Conservation (phyloP, 2,888 invertebrate genomes). For the Hydrotaea diabolus region DNA sequence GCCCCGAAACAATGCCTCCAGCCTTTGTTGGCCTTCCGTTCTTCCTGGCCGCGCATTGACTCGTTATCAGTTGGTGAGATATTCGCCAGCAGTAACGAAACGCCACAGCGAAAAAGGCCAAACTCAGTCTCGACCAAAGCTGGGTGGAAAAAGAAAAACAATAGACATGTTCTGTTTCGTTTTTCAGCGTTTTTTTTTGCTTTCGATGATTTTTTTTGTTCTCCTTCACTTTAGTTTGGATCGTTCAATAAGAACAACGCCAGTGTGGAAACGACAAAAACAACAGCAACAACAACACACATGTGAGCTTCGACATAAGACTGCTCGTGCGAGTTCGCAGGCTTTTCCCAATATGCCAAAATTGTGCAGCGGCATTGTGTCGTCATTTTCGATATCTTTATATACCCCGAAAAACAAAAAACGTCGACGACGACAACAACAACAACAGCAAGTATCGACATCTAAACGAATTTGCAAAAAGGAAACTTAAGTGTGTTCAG, state of each 20-base stretch:
- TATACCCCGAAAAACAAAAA: constrained; percentile 69
- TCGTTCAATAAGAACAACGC: constrained; percentile 33
- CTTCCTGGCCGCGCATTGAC: constrained; percentile 29
- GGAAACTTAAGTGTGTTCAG: constrained; percentile 76
- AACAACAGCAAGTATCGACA: constrained; percentile 36
- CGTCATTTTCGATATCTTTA: constrained; percentile 80
- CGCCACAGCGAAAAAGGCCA: background rate
- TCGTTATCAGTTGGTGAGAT: constrained; percentile 63
- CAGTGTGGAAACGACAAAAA: constrained; percentile 17
- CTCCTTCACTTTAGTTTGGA: constrained; percentile 37
- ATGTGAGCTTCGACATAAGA: constrained; percentile 20
- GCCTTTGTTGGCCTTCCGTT: constrained; percentile 23
- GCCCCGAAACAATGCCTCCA: background rate
- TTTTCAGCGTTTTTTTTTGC: constrained; percentile 3
- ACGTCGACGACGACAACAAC: too few species aligned
- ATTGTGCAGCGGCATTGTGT: constrained; percentile 79
- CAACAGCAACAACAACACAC: too few species aligned
- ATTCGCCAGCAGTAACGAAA: constrained; percentile 50
- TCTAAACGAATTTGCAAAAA: constrained; percentile 57
- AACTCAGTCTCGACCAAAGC: constrained; percentile 38
- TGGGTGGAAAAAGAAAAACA: constrained; percentile 54
- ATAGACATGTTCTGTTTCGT: constrained; percentile 61
- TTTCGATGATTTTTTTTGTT: constrained; percentile 33
- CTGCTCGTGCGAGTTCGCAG: constrained; percentile 38
- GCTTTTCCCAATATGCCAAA: constrained; percentile 76